These are phyloP conservation scores for Drosophila repletoides DNA, from an alignment of 1,140 invertebrate genomes.

Conservation along the genomic window DNA sequence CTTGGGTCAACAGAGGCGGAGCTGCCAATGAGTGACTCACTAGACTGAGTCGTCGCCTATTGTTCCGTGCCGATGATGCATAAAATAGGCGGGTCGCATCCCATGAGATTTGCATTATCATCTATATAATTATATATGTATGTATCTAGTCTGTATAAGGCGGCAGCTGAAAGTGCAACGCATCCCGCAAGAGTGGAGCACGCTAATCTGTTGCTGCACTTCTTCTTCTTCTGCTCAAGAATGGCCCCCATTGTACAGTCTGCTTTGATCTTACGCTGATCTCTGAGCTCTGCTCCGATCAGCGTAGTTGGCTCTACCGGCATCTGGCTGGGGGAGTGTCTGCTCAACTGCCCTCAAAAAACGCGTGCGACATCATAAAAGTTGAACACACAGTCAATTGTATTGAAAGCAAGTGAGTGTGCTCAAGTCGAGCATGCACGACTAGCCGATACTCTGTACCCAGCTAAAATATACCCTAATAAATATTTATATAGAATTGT, in stretches of 20 bases:
- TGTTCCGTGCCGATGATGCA: slow-evolving; percentile 54
- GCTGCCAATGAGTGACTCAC: slow-evolving; percentile 34
- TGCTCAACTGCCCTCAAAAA: slow-evolving; percentile 5
- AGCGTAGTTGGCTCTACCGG: not conserved
- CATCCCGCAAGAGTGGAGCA: slow-evolving; percentile 6
- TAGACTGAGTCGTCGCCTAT: slow-evolving; percentile 43
- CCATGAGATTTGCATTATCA: slow-evolving; percentile 60
- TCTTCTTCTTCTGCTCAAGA: slow-evolving; percentile 43
- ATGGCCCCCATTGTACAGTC: slow-evolving; percentile 61
- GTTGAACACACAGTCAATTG: slow-evolving; percentile 70
- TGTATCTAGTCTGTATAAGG: no score
- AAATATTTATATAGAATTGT: no score
- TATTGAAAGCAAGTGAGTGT: slow-evolving; percentile 53
- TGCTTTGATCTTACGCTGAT: slow-evolving; percentile 35
- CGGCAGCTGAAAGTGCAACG: slow-evolving; percentile 11
- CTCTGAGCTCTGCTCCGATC: slow-evolving; percentile 4
- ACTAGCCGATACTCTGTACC: no score
- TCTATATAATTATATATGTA: no score
- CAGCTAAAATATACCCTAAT: no score
- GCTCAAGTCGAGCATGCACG: no score
- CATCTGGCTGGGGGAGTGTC: slow-evolving; percentile 3
- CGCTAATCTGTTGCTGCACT: slow-evolving; percentile 48
- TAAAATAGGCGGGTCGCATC: slow-evolving; percentile 48
- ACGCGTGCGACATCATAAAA: slow-evolving; percentile 42
- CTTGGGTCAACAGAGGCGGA: slow-evolving; percentile 53